Percentiles rank a stretch among this genome's conserved stretches.
phyloP scores from a whole-genome alignment of 92 coral and sea anemone genomes.

The Scolanthus callimorphus region DNA sequence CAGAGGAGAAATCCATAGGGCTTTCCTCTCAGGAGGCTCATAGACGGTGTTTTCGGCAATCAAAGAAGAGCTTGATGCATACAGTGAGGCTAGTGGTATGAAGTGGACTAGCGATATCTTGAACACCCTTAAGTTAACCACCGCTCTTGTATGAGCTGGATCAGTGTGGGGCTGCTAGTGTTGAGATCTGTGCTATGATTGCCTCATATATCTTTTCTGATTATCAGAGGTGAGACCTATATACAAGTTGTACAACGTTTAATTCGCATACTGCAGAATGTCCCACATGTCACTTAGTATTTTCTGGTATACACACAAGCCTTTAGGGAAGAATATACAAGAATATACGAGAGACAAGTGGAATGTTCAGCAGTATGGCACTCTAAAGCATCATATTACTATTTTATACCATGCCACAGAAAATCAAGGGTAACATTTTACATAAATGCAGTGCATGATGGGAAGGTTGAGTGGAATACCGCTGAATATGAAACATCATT shows the following conservation, averaged over 20 bases:
- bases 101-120: constrained; percentile 70
- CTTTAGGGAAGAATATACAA: no score
- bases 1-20: constrained; percentile 40
- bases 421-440: no score
- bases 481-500: no score
- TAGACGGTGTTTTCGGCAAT: constrained; percentile 65
- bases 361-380: no score
- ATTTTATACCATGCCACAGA: no score
- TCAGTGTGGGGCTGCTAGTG: constrained; percentile 54
- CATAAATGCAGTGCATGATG: no score
- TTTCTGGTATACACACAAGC: no score
- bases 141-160: constrained; percentile 76
- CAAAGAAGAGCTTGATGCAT: constrained; percentile 56
- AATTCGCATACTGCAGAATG: background rate
- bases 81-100: constrained; percentile 31
- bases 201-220: constrained; percentile 49
- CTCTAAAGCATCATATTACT: no score
- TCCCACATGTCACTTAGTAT: no score
- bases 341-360: no score
- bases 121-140: constrained; percentile 50
- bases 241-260: background rate
- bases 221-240: constrained; percentile 41
- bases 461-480: no score
- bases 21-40: constrained; percentile 91
- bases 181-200: constrained; percentile 68